A percentile compares a stretch with the other conserved stretches of the same genome.
Conservation (phyloP, 2,797 vertebrate genomes). For the Xiphophorus birchmanni region DNA sequence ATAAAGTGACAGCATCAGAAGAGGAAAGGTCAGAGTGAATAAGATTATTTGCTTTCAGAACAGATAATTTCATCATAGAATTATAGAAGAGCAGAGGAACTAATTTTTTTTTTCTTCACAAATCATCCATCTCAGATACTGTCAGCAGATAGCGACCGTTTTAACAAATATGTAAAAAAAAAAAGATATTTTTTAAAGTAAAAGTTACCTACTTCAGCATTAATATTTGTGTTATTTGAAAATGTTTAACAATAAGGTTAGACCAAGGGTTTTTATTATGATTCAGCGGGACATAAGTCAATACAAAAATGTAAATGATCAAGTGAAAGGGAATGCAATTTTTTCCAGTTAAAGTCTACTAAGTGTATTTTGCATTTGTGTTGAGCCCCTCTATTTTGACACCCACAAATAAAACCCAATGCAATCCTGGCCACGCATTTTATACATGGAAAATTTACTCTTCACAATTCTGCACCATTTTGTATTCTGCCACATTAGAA, state of each 20-base stretch:
- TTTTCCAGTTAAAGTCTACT: not conserved
- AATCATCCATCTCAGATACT: too few relatives aligned
- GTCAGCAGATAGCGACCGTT: too few relatives aligned
- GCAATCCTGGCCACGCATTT: not conserved
- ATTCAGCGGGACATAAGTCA: not conserved
- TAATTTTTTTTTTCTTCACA: too few relatives aligned
- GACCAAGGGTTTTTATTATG: not conserved
- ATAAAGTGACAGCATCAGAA: not conserved
- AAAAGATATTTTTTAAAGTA: too few relatives aligned
- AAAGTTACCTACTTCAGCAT: too few relatives aligned
- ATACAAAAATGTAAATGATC: not conserved
- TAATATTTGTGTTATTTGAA: not conserved
- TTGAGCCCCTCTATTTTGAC: not conserved
- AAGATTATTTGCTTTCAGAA: not conserved
- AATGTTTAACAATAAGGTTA: not conserved
- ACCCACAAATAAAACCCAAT: not conserved
- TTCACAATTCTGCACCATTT: too few relatives aligned
- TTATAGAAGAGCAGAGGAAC: too few relatives aligned
- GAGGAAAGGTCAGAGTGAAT: not conserved
- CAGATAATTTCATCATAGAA: not conserved
- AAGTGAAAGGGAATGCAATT: not conserved
- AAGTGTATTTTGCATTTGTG: not conserved
- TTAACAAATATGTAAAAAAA: too few relatives aligned
- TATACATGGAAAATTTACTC: too few relatives aligned
- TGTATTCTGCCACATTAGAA: too few relatives aligned